A percentile compares a stretch with the other conserved stretches of the same genome.
Evolutionary conservation across 2,888 invertebrate species (phyloP).

Genomic region (Brachynemurus nebulosus): DNA sequence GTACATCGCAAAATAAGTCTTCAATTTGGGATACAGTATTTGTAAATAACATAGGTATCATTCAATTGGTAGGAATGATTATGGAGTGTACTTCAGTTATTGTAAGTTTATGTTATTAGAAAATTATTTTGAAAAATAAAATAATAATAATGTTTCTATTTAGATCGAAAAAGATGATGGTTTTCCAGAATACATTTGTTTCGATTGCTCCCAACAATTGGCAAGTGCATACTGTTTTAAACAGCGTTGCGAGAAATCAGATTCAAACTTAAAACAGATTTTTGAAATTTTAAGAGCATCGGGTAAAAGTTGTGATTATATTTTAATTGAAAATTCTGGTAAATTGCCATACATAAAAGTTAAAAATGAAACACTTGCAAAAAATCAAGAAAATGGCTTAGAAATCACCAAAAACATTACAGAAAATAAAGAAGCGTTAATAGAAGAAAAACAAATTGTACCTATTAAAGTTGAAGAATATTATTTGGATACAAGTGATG

Average conservation of each 20-base stretch:
- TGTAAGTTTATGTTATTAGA: neutral
- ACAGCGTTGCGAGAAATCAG: slow-evolving; percentile 19
- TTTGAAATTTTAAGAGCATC: slow-evolving; percentile 19
- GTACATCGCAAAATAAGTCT: neutral
- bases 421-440: no score
- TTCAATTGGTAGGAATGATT: neutral
- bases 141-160: slow-evolving; percentile 5
- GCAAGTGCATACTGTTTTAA: slow-evolving; percentile 19
- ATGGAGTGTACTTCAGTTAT: neutral
- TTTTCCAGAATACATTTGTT: slow-evolving; percentile 20
- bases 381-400: no score
- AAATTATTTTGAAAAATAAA: neutral
- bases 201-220: slow-evolving; percentile 17
- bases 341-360: no score
- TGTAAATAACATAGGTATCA: neutral
- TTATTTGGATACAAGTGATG: no score
- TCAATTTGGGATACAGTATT: neutral
- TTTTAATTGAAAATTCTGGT: no score
- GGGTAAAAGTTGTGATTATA: no score
- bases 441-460: no score
- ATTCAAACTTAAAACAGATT: slow-evolving; percentile 16
- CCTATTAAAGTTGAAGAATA: no score
- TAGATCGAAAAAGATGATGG: slow-evolving; percentile 19
- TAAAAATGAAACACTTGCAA: no score
- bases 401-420: no score